A percentile compares a stretch with the other conserved stretches of the same genome.
Conservation (phyloP, 2,797 vertebrate species). For the Syndactyla subalaris region DNA sequence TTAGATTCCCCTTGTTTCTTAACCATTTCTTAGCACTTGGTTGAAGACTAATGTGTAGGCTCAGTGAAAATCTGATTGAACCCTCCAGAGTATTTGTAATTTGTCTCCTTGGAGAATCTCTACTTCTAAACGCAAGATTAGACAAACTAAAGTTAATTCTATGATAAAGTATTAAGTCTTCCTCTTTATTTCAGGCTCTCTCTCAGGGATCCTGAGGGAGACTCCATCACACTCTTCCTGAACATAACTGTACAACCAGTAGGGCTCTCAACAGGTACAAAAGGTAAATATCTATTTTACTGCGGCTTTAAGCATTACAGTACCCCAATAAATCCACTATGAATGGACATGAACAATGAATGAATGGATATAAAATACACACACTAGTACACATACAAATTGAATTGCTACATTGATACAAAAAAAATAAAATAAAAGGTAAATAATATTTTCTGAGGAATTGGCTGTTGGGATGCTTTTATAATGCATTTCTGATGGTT, state of each 20-base stretch:
- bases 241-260: background rate
- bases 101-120: background rate
- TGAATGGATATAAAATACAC: background rate
- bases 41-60: background rate
- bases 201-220: background rate
- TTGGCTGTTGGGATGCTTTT: background rate
- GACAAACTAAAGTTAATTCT: background rate
- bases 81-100: background rate
- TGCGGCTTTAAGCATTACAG: background rate
- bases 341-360: background rate
- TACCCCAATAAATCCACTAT: background rate
- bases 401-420: background rate
- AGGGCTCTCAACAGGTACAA: background rate
- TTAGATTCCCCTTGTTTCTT: background rate
- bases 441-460: background rate
- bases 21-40: background rate
- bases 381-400: accelerated
- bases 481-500: background rate
- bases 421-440: background rate
- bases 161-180: background rate
- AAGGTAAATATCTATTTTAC: background rate
- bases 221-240: background rate
- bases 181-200: background rate
- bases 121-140: background rate
- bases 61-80: background rate